A percentile compares a stretch with the other conserved stretches of the same genome.
Evolutionary conservation across 2,888 invertebrate species (phyloP).

Genomic region (Alloplasta piceator): DNA sequence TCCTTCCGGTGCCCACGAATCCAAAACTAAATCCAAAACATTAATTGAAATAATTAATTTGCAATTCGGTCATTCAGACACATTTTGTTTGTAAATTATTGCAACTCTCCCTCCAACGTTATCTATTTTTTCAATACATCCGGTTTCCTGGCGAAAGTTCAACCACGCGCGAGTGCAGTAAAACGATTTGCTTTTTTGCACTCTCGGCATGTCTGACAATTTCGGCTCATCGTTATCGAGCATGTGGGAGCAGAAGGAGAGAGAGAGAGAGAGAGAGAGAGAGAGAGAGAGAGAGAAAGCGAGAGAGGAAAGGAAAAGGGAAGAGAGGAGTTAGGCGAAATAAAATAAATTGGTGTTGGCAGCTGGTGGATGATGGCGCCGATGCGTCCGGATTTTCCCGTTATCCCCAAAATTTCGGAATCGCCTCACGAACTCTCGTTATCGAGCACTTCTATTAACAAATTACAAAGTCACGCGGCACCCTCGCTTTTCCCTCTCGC

Average conservation of each 20-base stretch:
- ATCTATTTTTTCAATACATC: too few species aligned
- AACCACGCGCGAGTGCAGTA: neutral
- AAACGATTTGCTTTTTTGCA: constrained; percentile 43
- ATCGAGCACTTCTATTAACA: constrained; percentile 66
- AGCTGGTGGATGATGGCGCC: constrained; percentile 12
- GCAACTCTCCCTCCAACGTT: too few species aligned
- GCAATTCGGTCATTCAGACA: too few species aligned
- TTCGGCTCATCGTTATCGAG: constrained; percentile 10
- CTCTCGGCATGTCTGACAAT: constrained; percentile 33
- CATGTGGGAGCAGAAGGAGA: neutral
- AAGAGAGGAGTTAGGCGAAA: neutral
- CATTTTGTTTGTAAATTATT: too few species aligned
- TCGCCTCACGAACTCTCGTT: constrained; percentile 68
- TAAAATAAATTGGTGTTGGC: neutral
- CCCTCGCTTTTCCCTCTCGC: too few species aligned
- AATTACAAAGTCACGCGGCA: constrained; percentile 65
- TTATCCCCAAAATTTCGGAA: constrained; percentile 61
- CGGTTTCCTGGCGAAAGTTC: neutral
- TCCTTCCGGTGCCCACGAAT: too few species aligned
- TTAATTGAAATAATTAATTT: too few species aligned
- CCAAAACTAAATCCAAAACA: too few species aligned
- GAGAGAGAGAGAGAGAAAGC: neutral
- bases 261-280: neutral
- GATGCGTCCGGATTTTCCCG: neutral
- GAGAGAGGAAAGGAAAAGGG: neutral